These are phyloP conservation scores for Leucopsar rothschildi DNA, from an alignment of 2,113 vertebrate genomes.

Conservation along the genomic window DNA sequence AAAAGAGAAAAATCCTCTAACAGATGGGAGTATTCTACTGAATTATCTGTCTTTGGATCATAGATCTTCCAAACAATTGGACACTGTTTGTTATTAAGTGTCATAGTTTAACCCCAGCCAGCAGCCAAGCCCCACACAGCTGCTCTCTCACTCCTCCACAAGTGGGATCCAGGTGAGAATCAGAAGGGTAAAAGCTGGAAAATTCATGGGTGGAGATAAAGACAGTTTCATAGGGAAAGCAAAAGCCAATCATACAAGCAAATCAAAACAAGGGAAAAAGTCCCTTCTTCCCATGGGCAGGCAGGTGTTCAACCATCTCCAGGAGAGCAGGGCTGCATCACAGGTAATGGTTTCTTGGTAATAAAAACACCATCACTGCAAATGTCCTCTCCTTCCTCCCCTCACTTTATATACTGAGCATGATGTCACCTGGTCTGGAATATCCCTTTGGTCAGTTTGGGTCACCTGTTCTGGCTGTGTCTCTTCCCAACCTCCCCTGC, in stretches of 20 bases:
- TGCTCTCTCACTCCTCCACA: no score
- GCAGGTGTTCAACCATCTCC: neutral
- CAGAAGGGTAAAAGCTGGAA: neutral
- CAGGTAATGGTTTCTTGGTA: neutral
- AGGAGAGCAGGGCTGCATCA: neutral
- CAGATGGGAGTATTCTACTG: neutral
- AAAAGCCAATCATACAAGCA: neutral
- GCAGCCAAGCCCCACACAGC: accelerated
- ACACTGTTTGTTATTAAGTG: neutral
- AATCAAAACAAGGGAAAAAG: neutral
- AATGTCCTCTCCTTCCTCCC: neutral
- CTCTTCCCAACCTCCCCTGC: neutral
- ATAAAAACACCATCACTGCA: neutral
- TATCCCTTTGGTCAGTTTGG: neutral
- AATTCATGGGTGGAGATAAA: neutral
- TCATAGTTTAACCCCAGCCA: neutral
- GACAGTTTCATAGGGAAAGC: neutral
- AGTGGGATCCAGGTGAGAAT: accelerated
- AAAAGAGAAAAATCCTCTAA: neutral
- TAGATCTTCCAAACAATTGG: neutral
- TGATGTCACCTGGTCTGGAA: neutral
- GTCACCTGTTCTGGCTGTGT: neutral
- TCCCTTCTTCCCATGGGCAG: neutral
- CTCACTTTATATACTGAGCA: neutral
- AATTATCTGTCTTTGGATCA: neutral